These are phyloP conservation scores for Cinclus cinclus DNA, from an alignment of 2,113 vertebrate genomes.

Conservation along the genomic window DNA sequence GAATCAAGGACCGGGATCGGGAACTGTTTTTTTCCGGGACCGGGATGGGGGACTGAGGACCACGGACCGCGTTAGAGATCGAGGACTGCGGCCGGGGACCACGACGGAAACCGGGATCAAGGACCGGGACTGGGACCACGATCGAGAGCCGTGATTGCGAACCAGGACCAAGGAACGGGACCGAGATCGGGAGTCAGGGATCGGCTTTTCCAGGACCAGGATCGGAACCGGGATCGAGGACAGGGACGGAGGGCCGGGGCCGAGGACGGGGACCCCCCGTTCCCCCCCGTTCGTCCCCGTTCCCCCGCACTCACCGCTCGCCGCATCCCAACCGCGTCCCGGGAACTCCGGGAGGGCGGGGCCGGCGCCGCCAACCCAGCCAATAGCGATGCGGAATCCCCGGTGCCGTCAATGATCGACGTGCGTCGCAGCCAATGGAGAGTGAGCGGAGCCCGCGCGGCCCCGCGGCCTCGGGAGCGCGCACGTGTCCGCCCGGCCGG, in stretches of 20 bases:
- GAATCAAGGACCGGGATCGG: no score
- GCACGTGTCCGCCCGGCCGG: not conserved
- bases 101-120: not conserved
- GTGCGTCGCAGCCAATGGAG: fast-evolving
- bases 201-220: not conserved
- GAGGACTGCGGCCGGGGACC: not conserved
- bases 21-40: not conserved
- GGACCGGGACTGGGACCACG: no score
- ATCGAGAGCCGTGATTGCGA: not conserved
- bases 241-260: not conserved
- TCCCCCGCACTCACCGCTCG: not conserved
- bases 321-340: not conserved
- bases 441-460: not conserved
- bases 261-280: not conserved
- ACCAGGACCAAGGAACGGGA: not conserved
- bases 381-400: not conserved
- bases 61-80: not conserved
- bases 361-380: fast-evolving
- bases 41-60: not conserved
- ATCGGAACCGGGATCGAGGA: fast-evolving
- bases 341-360: not conserved
- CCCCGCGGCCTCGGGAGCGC: not conserved
- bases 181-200: not conserved
- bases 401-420: not conserved
- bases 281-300: not conserved